Evolutionary conservation across 2,888 invertebrate species (phyloP), one percentile per base, ranked within the genome.

Genomic region (Pasiphila rectangulata): DNA sequence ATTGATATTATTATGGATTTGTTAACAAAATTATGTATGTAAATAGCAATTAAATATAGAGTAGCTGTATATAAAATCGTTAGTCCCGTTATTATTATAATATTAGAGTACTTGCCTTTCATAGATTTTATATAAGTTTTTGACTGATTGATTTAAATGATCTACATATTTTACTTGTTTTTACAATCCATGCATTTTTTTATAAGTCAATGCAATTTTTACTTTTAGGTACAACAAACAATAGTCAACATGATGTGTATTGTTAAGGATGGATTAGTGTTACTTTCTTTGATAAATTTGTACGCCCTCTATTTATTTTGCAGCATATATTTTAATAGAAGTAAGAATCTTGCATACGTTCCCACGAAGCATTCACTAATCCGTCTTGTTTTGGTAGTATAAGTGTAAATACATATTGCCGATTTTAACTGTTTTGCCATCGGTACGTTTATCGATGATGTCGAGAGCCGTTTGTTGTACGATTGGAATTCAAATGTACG

Each of bases 121-220:
- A 65, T 79, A 79, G 68, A 69, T 72, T 67, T 75, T 69, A 66
- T 64, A 67, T 75, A 75, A 73, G 68, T 75, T 83, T 72, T 79
- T 79, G 86, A 85, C 86, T 85, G 86, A 85, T 79, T 79, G 78
- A 73, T 82, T 77, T 79, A 70, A 69, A 77, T 76, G 74, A 75
- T 73, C 73, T 77, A 78, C 65, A 61, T 64, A 72, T 69, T 73
- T 67, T 66, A 65, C 63, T 56, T 64, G 63, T 68, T 70, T 75
- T 72, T 76, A 75, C 71, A 74, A 67, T 68, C 64, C 67, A 64
- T 75, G 77, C 81, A 80, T 79, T 79, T 76, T 39, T 58, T 67
- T 67, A 61, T 63, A 69, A 66, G 69, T 74, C 72, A 73, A 77
- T 76, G 74, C 74, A 73, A 61, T 64, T 64, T 59, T 60, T 57